Conservation (phyloP, 2,888 invertebrate genomes). For the Caenorhabditis sp. region DNA sequence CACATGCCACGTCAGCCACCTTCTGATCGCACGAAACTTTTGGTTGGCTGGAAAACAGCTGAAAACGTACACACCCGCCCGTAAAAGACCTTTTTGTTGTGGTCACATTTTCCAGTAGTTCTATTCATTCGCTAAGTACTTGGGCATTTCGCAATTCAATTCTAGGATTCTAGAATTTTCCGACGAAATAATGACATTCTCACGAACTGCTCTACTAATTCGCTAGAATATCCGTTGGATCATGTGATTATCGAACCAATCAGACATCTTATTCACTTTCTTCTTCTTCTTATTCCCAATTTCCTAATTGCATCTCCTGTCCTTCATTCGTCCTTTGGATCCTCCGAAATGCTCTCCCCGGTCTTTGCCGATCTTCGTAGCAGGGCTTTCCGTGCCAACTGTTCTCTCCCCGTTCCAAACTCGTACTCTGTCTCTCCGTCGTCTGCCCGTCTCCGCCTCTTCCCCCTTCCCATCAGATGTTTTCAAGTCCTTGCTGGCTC, state of each 20-base stretch:
- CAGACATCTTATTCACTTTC: conserved; percentile 7
- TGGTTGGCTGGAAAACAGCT: not conserved
- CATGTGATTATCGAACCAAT: conserved; percentile 1
- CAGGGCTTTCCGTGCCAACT: too few species aligned
- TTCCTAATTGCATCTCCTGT: conserved; percentile 9
- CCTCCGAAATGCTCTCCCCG: not conserved
- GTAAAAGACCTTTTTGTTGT: not conserved
- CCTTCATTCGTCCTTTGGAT: not conserved
- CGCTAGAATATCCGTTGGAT: too few species aligned
- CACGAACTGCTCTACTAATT: conserved; percentile 14
- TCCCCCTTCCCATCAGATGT: conserved; percentile 32
- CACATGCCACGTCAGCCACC: not conserved
- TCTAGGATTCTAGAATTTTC: not conserved
- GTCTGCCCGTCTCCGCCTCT: conserved; percentile 33
- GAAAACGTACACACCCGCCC: not conserved
- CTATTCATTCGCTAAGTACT: not conserved
- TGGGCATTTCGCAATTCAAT: conserved; percentile 1
- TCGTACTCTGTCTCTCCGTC: conserved; percentile 30
- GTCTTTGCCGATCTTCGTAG: not conserved
- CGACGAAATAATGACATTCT: conserved; percentile 13
- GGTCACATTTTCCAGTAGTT: not conserved
- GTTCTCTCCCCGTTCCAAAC: conserved; percentile 35
- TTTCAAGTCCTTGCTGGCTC: conserved; percentile 39
- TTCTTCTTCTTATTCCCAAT: not conserved
- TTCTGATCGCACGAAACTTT: too few species aligned